A percentile compares a stretch with the other conserved stretches of the same genome.
These are phyloP conservation scores for Trichomycterus rosablanca DNA, from an alignment of 2,113 vertebrate genomes.

Conservation along the genomic window DNA sequence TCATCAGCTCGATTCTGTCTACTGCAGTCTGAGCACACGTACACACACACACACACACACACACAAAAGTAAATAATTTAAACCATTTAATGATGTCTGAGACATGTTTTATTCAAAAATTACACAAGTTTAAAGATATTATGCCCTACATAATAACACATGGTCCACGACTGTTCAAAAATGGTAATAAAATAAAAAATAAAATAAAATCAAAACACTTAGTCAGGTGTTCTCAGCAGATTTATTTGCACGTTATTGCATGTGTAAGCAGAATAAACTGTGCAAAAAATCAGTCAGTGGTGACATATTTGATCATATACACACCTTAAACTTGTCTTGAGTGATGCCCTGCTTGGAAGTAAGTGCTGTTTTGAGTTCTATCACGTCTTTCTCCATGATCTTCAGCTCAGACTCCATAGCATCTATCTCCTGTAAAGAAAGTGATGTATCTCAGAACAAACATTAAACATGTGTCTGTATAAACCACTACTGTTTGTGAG, in stretches of 20 bases:
- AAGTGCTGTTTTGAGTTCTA: slow-evolving; percentile 75
- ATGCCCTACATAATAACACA: too few species aligned
- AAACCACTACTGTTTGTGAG: too few species aligned
- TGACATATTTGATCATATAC: too few species aligned
- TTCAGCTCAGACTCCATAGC: slow-evolving; percentile 82
- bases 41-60: slow-evolving; percentile 21
- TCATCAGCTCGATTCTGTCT: slow-evolving; percentile 76
- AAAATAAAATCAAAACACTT: neutral
- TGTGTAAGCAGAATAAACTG: too few species aligned
- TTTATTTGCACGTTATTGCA: too few species aligned
- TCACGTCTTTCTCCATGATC: slow-evolving; percentile 74
- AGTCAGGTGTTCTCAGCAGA: too few species aligned
- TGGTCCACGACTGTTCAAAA: too few species aligned
- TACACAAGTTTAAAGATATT: too few species aligned
- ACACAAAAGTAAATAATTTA: neutral
- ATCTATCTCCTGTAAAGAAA: slow-evolving; percentile 73
- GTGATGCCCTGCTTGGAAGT: slow-evolving; percentile 76
- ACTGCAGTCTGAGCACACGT: slow-evolving; percentile 66
- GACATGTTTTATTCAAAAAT: neutral
- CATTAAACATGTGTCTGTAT: too few species aligned
- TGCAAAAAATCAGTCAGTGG: too few species aligned
- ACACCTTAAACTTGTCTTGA: slow-evolving; percentile 72
- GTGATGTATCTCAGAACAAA: too few species aligned
- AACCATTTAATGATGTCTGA: neutral
- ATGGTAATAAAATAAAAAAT: neutral